Base-by-base conservation (phyloP, 2,113 vertebrate species). In the Phrynosoma blainvillii region DNA sequence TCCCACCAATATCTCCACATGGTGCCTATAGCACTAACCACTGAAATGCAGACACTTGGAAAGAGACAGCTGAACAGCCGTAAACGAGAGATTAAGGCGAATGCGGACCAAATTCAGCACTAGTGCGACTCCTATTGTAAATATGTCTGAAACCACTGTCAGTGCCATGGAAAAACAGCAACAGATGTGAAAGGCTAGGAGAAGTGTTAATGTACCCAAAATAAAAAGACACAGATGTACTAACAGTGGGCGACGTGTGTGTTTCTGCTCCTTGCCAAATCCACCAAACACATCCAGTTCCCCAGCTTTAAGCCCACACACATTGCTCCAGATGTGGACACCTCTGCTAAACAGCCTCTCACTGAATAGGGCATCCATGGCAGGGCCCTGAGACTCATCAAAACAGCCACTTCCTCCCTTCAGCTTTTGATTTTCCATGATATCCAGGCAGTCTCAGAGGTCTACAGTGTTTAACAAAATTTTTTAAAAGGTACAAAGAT, bases 181-280 rank as follows among this genome's bases (percentile, higher is more conserved):
- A 30, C 59, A 47, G 80, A 78, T 66, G 65, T 56, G 25, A 77
- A 32, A 36, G 0, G 54, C 52, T 56, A 79, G 47, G 85, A 82
- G 32, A 89, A 89, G 13, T 79, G 12, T 90, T 91, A 54, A 83
- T 84, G 84, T 47, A 32, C 30, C 68, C 77, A 74, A 84, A 90
- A 86, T 0, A 88, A 32, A 66, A 70, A 82, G 40, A 70, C 78
- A 90, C 82, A 70, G 10, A 54, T 88, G 65, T 9, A 12, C 66
- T 65, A 87, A 70, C 56, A 56, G 84, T 88, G 74, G 81, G 62
- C 21, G 47, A 84, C 36, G 56, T 56, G 52, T 70, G 81, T 47
- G 79, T 21, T 77, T 79, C 59, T 70, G 14, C 71, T 88, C 77
- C 42, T 76, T 79, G 32, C 65, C 59, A 89, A 9, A 70, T 79